Conservation (phyloP, 2,113 vertebrate genomes). For the Neodontobutis hainanensis region DNA sequence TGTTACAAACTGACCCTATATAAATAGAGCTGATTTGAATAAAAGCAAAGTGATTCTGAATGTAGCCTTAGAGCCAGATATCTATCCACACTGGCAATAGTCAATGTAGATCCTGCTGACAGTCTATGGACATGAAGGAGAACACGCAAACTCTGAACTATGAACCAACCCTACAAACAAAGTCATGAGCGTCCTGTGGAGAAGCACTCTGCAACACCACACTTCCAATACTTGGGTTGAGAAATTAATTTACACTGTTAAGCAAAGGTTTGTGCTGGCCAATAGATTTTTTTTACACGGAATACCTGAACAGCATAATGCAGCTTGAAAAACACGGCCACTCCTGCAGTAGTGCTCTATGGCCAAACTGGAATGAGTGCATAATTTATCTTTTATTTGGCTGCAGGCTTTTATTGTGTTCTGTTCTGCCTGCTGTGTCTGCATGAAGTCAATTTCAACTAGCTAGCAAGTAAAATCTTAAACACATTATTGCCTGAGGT, state of each 20-base stretch:
- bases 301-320: conserved; percentile 36
- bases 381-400: conserved; percentile 61
- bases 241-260: conserved; percentile 13
- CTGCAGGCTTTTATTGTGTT: conserved; percentile 45
- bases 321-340: conserved; percentile 16
- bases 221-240: neutral
- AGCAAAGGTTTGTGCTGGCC: conserved; percentile 12
- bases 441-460: conserved; percentile 55
- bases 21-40: neutral
- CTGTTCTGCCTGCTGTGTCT: conserved; percentile 43
- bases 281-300: conserved; percentile 11
- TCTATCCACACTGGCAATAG: neutral
- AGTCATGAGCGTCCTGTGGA: neutral
- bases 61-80: neutral
- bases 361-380: conserved; percentile 42
- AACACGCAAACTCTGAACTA: neutral
- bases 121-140: too few species aligned
- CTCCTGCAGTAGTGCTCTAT: conserved; percentile 26
- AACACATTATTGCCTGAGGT: conserved; percentile 16
- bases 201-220: neutral
- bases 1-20: neutral
- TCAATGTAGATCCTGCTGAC: neutral
- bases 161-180: neutral
- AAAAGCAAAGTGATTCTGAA: neutral
- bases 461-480: conserved; percentile 43